Conservation (phyloP, 2,113 vertebrate genomes). For the Syngnathoides biaculeatus region DNA sequence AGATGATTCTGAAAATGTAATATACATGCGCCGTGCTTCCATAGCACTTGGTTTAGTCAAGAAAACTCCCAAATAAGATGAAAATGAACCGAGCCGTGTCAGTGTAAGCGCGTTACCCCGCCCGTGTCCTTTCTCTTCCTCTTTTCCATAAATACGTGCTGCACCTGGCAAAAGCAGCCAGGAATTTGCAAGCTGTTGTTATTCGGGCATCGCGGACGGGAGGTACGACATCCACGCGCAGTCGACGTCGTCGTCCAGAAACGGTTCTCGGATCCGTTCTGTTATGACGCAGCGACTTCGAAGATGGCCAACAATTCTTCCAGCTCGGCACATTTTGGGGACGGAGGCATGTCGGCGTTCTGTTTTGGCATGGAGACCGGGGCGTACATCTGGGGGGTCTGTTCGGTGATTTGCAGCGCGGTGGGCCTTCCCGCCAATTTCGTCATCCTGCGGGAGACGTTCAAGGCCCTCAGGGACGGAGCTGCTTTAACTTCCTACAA, state of each 20-base stretch:
- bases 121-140: background rate
- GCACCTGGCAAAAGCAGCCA: constrained; percentile 18
- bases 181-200: background rate
- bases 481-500: constrained; percentile 24
- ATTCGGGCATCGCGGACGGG: background rate
- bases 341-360: rapidly evolving
- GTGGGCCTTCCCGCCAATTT: constrained; percentile 41
- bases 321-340: background rate
- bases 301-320: constrained; percentile 16
- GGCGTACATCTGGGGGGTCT: constrained; percentile 1
- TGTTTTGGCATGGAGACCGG: background rate
- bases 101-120: background rate
- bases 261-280: background rate
- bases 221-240: background rate
- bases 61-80: background rate
- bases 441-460: constrained; percentile 42
- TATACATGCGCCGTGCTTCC: too few species aligned
- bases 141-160: constrained; percentile 25
- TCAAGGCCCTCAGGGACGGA: constrained; percentile 27
- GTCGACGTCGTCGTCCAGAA: too few species aligned
- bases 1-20: too few species aligned
- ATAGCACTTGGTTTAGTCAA: too few species aligned
- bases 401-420: background rate
- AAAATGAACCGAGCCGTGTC: background rate
- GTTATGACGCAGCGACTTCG: background rate